These are phyloP conservation scores for Illadopsis cleaveri DNA, from an alignment of 2,113 vertebrate genomes.

Conservation along the genomic window DNA sequence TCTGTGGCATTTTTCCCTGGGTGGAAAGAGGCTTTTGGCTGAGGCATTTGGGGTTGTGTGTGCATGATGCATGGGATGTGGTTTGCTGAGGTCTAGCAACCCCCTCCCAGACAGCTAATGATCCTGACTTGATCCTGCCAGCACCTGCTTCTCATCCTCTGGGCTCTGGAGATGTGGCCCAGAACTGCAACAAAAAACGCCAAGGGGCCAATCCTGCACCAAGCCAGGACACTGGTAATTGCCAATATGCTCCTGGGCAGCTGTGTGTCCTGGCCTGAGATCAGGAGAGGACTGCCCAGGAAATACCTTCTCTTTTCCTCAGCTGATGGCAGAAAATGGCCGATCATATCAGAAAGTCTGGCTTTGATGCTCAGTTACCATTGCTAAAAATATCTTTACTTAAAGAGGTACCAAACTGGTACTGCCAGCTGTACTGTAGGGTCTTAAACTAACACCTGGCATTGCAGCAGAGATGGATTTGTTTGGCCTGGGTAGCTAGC, in stretches of 20 bases:
- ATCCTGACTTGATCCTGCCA: neutral
- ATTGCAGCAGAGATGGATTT: neutral
- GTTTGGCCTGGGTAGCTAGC: neutral
- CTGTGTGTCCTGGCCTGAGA: neutral
- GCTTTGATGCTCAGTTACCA: neutral
- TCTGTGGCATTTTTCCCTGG: neutral
- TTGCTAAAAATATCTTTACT: neutral
- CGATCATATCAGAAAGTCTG: neutral
- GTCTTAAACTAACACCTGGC: neutral
- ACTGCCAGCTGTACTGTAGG: neutral
- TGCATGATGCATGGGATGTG: neutral
- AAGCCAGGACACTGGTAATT: neutral
- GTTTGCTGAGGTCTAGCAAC: neutral
- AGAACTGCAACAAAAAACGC: neutral
- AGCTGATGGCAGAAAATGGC: neutral
- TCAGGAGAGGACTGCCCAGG: neutral
- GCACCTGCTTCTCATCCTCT: neutral
- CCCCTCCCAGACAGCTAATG: neutral
- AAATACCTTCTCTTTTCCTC: neutral
- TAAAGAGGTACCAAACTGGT: neutral
- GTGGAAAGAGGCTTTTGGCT: neutral
- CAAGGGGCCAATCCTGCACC: neutral
- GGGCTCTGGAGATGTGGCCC: neutral
- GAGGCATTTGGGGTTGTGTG: neutral
- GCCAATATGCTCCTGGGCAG: neutral